phyloP scores from a whole-genome alignment of 2,888 invertebrate species.

The Nomada goodeniana region DNA sequence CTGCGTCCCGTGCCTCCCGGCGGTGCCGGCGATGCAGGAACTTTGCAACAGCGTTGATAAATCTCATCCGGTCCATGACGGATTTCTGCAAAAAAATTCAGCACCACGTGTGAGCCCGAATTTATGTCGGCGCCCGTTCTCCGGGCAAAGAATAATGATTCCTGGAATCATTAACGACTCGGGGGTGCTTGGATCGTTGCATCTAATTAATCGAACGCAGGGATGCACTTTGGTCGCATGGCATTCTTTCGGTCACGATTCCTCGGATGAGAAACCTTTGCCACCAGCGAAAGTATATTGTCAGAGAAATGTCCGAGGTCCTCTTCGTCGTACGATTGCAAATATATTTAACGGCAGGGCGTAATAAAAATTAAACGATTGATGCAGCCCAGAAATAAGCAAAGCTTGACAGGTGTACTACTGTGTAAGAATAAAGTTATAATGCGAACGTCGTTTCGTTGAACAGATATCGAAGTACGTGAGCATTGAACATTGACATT shows the following conservation, averaged over 20 bases:
- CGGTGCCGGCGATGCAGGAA: conserved; percentile 64
- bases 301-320: background rate
- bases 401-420: too few relatives aligned
- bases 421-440: too few relatives aligned
- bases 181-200: conserved; percentile 46
- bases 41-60: conserved; percentile 73
- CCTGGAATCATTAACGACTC: conserved; percentile 66
- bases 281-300: background rate
- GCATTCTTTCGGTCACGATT: background rate
- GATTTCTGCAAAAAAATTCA: conserved; percentile 71
- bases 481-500: background rate
- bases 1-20: background rate
- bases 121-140: conserved; percentile 20
- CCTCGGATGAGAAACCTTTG: too few relatives aligned
- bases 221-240: background rate
- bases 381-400: too few relatives aligned
- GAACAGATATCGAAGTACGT: too few relatives aligned
- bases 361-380: too few relatives aligned
- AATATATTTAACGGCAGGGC: background rate
- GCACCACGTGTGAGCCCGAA: conserved; percentile 66
- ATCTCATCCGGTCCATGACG: conserved; percentile 74
- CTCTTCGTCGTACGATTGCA: background rate
- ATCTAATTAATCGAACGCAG: conserved; percentile 59
- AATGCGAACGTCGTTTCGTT: too few relatives aligned
- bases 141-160: conserved; percentile 22